Percentiles rank a stretch among this genome's conserved stretches.
These are phyloP conservation scores for Triplophysa dalaica DNA, from an alignment of 2,113 vertebrate species.

Conservation along the genomic window DNA sequence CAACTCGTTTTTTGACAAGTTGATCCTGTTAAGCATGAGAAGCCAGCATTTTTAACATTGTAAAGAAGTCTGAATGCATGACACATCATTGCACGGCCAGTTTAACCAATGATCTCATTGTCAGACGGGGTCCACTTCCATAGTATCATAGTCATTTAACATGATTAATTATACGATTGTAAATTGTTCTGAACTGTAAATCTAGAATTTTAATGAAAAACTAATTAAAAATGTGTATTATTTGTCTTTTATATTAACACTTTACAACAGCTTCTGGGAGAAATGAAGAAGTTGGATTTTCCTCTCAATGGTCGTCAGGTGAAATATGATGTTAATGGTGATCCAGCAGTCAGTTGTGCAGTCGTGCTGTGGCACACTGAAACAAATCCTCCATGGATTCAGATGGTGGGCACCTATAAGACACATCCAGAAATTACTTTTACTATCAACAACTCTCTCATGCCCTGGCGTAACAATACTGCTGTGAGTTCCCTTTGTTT, in stretches of 20 bases:
- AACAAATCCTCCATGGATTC: slow-evolving; percentile 46
- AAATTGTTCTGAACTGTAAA: too few species aligned
- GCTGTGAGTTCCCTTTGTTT: slow-evolving; percentile 51
- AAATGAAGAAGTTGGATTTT: slow-evolving; percentile 76
- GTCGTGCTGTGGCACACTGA: slow-evolving; percentile 77
- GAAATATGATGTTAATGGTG: slow-evolving; percentile 73
- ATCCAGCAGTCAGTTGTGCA: slow-evolving; percentile 67
- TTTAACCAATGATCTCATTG: too few species aligned
- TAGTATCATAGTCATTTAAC: too few species aligned
- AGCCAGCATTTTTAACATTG: too few species aligned
- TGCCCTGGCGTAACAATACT: slow-evolving; percentile 71
- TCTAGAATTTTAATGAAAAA: too few species aligned
- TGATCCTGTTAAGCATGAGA: too few species aligned
- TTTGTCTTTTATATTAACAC: background rate
- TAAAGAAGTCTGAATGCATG: too few species aligned
- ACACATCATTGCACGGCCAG: too few species aligned
- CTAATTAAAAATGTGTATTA: too few species aligned
- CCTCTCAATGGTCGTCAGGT: slow-evolving; percentile 69
- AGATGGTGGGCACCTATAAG: slow-evolving; percentile 69
- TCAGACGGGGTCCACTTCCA: too few species aligned
- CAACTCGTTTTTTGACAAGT: too few species aligned
- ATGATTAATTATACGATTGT: too few species aligned
- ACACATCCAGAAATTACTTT: slow-evolving; percentile 58
- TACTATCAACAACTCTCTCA: slow-evolving; percentile 63
- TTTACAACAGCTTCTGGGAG: slow-evolving; percentile 54